Conservation (phyloP, 1,140 invertebrate genomes). For the Bombus pascuorum region DNA sequence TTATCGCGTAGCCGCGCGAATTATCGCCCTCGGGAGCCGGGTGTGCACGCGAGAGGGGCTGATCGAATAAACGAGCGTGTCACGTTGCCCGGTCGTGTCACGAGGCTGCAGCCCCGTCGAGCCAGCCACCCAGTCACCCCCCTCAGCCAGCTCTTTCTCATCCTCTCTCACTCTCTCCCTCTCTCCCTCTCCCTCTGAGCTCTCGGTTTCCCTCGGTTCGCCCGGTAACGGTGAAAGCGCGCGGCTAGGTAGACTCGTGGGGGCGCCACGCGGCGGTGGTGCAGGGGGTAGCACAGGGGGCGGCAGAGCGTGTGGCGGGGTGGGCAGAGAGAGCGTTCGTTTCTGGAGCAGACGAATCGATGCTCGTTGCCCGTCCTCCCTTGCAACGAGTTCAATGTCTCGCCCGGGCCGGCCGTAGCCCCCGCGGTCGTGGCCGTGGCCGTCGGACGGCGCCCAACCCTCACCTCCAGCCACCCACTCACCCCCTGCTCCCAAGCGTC, state of each 20-base stretch:
- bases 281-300: constrained; percentile 47
- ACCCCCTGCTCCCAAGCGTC: constrained; percentile 8
- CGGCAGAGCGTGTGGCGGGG: constrained; percentile 36
- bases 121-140: not conserved
- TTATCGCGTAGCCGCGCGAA: constrained; percentile 41
- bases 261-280: constrained; percentile 55
- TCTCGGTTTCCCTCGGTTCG: constrained; percentile 7
- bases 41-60: constrained; percentile 30
- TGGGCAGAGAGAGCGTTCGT: constrained; percentile 69
- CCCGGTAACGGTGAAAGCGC: constrained; percentile 54
- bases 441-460: constrained; percentile 58
- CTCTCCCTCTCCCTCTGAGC: not conserved
- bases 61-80: constrained; percentile 66
- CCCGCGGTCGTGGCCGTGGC: constrained; percentile 68
- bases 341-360: constrained; percentile 81
- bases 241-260: constrained; percentile 50
- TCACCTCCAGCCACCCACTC: not conserved
- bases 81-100: constrained; percentile 64
- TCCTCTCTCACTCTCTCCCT: not conserved
- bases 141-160: not conserved
- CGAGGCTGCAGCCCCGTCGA: constrained; percentile 33
- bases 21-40: constrained; percentile 21
- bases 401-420: constrained; percentile 76
- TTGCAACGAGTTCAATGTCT: constrained; percentile 81
- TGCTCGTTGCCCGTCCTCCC: constrained; percentile 71